These are phyloP conservation scores for Charina bottae DNA, from an alignment of 2,113 vertebrate genomes.

Conservation along the genomic window DNA sequence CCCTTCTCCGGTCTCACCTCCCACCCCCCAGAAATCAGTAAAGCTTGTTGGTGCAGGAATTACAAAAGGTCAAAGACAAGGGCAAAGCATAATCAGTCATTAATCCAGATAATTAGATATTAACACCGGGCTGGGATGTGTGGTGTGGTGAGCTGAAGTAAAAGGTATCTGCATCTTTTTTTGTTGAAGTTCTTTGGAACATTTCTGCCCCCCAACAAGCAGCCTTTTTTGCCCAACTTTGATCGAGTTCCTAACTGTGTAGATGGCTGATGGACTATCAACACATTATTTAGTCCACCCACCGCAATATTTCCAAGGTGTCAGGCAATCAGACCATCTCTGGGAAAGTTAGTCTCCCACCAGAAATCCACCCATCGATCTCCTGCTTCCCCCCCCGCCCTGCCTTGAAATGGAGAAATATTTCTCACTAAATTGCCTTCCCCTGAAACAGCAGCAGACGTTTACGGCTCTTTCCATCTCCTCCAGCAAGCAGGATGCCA, in stretches of 20 bases:
- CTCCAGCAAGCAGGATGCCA: not conserved
- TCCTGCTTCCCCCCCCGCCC: not conserved
- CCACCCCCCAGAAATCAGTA: constrained; percentile 41
- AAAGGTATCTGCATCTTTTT: constrained; percentile 1
- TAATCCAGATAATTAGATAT: constrained; percentile 60
- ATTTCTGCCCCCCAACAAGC: constrained; percentile 11
- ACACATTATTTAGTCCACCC: not conserved
- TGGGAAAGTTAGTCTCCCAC: not conserved
- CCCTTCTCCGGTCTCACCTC: not conserved
- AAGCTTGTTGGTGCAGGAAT: constrained; percentile 56
- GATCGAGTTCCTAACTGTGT: fast-evolving
- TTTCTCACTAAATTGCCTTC: not conserved
- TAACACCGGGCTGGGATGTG: constrained; percentile 47
- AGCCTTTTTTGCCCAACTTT: fast-evolving
- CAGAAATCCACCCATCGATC: not conserved
- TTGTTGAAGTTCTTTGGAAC: not conserved
- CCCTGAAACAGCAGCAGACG: not conserved
- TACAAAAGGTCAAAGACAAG: constrained; percentile 55
- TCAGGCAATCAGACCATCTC: fast-evolving
- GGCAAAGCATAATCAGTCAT: constrained; percentile 55
- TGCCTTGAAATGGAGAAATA: not conserved
- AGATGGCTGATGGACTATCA: fast-evolving
- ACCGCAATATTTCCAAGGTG: not conserved
- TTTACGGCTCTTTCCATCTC: not conserved
- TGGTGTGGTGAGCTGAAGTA: not conserved